Percentiles rank a stretch among this genome's conserved stretches.
These are phyloP conservation scores for Stenopsyche tienmushanensis DNA, from an alignment of 1,140 invertebrate genomes.

Conservation along the genomic window DNA sequence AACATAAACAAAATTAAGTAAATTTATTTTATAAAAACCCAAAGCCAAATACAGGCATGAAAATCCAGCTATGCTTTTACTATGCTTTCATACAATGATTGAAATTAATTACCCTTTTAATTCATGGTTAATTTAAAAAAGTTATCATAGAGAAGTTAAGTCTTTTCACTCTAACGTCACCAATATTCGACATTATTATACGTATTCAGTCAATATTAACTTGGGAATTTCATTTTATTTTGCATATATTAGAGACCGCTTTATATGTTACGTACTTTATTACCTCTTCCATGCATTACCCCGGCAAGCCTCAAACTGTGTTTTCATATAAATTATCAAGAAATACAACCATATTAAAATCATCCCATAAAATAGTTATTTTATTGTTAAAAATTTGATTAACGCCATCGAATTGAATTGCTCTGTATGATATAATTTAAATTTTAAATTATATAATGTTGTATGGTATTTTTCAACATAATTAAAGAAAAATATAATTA, in stretches of 20 bases:
- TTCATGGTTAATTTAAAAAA: too few relatives aligned
- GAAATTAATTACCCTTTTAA: too few relatives aligned
- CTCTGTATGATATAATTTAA: background rate
- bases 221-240: slow-evolving; percentile 43
- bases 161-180: too few relatives aligned
- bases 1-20: too few relatives aligned
- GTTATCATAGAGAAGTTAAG: too few relatives aligned
- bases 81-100: too few relatives aligned
- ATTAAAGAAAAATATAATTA: too few relatives aligned
- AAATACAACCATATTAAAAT: background rate
- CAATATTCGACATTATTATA: slow-evolving; percentile 34
- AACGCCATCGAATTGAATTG: background rate
- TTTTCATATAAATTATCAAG: background rate
- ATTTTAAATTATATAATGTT: too few relatives aligned
- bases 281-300: slow-evolving; percentile 38
- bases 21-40: too few relatives aligned
- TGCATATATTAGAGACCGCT: slow-evolving; percentile 42
- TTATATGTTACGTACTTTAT: slow-evolving; percentile 41
- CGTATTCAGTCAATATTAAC: slow-evolving; percentile 42
- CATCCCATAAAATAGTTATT: background rate
- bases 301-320: slow-evolving; percentile 21
- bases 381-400: background rate
- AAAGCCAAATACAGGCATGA: too few relatives aligned
- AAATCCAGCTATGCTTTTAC: too few relatives aligned
- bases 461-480: too few relatives aligned